A percentile compares a stretch with the other conserved stretches of the same genome.
phyloP scores from a whole-genome alignment of 2,113 vertebrate genomes.

The Rhegmatorhina hoffmannsi region DNA sequence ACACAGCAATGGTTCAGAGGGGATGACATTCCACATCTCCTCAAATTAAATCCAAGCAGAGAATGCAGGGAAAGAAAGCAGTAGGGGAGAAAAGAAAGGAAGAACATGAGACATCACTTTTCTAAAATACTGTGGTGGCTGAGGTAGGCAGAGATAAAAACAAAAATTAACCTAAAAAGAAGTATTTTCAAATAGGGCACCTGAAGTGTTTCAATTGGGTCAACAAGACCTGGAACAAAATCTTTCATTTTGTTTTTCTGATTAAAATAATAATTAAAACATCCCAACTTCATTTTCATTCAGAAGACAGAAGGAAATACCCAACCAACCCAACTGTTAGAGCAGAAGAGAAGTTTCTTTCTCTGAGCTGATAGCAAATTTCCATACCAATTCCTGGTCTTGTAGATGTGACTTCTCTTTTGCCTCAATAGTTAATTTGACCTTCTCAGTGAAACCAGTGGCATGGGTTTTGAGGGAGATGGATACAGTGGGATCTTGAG shows the following conservation, averaged over 20 bases:
- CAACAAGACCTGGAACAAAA: not conserved
- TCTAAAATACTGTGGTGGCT: not conserved
- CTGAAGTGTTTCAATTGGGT: slow-evolving; percentile 2
- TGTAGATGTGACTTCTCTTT: not conserved
- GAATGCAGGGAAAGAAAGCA: not conserved
- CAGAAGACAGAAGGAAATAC: not conserved
- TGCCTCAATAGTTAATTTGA: not conserved
- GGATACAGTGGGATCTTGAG: not conserved
- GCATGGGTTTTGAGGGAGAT: not conserved
- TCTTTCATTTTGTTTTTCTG: not conserved
- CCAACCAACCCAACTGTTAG: not conserved
- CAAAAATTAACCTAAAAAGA: slow-evolving; percentile 22
- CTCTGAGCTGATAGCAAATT: not conserved
- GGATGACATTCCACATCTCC: not conserved
- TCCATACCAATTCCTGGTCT: not conserved
- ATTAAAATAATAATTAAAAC: not conserved
- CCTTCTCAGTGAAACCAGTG: not conserved
- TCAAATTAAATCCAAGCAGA: not conserved
- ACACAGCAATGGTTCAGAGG: not conserved
- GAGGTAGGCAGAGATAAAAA: not conserved
- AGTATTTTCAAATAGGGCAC: not conserved
- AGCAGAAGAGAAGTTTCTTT: not conserved
- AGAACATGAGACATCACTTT: not conserved
- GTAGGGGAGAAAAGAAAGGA: not conserved
- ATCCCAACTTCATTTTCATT: not conserved